Base-by-base conservation (phyloP, 2,888 invertebrate genomes). In the Pachymerium ferrugineum region DNA sequence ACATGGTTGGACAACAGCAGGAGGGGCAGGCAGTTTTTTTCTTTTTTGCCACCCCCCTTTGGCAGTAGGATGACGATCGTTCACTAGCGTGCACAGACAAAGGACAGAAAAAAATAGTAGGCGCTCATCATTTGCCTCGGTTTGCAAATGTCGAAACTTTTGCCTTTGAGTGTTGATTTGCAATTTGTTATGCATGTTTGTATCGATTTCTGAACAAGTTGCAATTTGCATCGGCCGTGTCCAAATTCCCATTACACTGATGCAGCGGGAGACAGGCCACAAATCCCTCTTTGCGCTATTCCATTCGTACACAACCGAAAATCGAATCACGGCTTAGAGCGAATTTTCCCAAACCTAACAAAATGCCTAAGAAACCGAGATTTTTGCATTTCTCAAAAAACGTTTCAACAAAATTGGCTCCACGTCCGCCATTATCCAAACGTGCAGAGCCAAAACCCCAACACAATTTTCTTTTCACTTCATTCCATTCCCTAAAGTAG, bases 121-220 rank as follows among this genome's bases (percentile, higher is more conserved):
- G 5, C 38, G 12, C 14, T 38, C 12, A 6, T 16, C 3, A 12
- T 38, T 38, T 14, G 4, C 5, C 38, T 16, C 16, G 12, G 38
- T 38, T 38, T 38, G 38, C 38, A 16, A 38, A 62, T 62, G 14
- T 62, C 62, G n/a, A 62, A 62, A 62, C 62, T 62, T 62, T 62
- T 62, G 62, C 62, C 62, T 62, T 14, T 28, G 62, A 62, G 62
- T 62, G 62, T 62, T 71, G 71, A 71, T 71, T 71, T 71, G 71
- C 71, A 71, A 71, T 71, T 71, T 71, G 38, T 38, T 71, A 71
- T 71, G 71, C 71, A 71, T 71, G 71, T 38, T 62, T 62, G 38
- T 71, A 71, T 71, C 71, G 71, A 71, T 71, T 71, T 71, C 71
- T 71, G 71, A 71, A 71, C 62, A 62, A 62, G 62, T 62, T 62